These are phyloP conservation scores for Ariolimax columbianus DNA, from an alignment of 2,888 invertebrate species.

Conservation along the genomic window DNA sequence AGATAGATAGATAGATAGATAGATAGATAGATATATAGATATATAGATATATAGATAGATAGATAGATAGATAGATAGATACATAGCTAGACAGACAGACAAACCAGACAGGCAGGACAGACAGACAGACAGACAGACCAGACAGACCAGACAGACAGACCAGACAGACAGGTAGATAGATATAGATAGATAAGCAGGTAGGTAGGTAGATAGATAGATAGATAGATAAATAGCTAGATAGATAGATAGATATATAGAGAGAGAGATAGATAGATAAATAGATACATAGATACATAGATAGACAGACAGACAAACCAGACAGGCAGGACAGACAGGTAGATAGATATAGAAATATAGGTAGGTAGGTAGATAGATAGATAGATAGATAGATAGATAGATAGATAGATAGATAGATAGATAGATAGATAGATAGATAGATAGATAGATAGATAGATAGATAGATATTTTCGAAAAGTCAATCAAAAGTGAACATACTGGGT, in stretches of 20 bases:
- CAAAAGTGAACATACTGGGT: too few relatives aligned
- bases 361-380: background rate
- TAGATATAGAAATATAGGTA: background rate
- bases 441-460: constrained; percentile 20
- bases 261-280: background rate
- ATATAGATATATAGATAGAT: background rate
- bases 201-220: background rate
- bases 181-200: background rate
- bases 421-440: constrained; percentile 20
- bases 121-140: background rate
- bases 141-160: background rate
- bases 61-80: background rate
- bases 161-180: background rate
- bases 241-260: background rate
- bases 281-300: background rate
- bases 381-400: constrained; percentile 20
- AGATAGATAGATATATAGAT: background rate
- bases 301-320: background rate
- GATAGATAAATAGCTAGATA: background rate
- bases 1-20: constrained; percentile 1
- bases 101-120: background rate
- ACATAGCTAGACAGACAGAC: background rate
- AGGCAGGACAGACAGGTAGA: too few relatives aligned
- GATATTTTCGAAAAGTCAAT: too few relatives aligned
- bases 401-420: constrained; percentile 20